Conservation (phyloP, 2,888 invertebrate genomes). For the Notocelia uddmanniana region DNA sequence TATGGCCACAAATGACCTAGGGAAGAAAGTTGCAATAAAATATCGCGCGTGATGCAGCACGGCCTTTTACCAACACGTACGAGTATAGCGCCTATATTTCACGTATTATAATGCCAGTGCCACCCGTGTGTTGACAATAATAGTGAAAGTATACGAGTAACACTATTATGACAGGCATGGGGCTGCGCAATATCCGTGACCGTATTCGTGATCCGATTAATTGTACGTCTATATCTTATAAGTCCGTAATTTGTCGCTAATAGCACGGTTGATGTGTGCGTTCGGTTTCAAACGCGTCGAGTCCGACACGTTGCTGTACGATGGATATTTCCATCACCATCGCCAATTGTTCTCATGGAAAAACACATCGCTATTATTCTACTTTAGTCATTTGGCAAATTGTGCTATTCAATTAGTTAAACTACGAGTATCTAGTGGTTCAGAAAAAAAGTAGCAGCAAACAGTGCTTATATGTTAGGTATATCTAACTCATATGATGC, state of each 20-base stretch:
- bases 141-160: slow-evolving; percentile 55
- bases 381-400: too few species aligned
- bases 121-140: slow-evolving; percentile 42
- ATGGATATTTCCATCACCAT: not conserved
- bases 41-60: not conserved
- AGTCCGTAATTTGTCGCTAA: slow-evolving; percentile 31
- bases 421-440: not conserved
- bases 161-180: slow-evolving; percentile 61
- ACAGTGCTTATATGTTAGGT: too few species aligned
- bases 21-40: slow-evolving; percentile 23
- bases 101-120: slow-evolving; percentile 30
- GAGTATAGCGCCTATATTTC: slow-evolving; percentile 25
- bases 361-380: not conserved
- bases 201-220: slow-evolving; percentile 54
- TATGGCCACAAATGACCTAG: not conserved
- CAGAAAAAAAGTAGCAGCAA: not conserved
- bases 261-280: slow-evolving; percentile 1
- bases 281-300: slow-evolving; percentile 23
- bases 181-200: slow-evolving; percentile 71
- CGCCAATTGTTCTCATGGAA: not conserved
- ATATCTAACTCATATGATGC: too few species aligned
- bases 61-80: not conserved
- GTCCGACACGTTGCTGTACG: not conserved
- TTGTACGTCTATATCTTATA: slow-evolving; percentile 34
- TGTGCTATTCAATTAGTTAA: not conserved